A percentile compares a stretch with the other conserved stretches of the same genome.
phyloP scores from a whole-genome alignment of 2,113 vertebrate species.

The Illadopsis cleaveri region DNA sequence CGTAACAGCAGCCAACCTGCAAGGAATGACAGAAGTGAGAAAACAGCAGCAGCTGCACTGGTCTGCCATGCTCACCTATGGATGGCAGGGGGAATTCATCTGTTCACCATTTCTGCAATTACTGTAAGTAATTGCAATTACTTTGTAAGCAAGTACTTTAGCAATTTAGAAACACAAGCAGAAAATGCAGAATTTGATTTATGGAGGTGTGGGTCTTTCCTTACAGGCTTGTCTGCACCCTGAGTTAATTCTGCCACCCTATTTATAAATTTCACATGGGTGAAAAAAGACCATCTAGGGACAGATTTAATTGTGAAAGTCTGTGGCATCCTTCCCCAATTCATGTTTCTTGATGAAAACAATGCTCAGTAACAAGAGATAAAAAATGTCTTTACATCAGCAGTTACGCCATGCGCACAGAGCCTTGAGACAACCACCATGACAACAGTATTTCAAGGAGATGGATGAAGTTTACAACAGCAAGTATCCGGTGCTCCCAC shows the following conservation, averaged over 20 bases:
- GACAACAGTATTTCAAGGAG: neutral
- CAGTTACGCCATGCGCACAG: fast-evolving
- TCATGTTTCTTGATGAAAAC: neutral
- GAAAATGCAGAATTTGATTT: neutral
- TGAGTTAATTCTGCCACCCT: fast-evolving
- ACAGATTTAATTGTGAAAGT: neutral
- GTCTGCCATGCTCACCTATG: fast-evolving
- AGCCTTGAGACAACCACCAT: neutral
- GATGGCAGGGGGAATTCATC: neutral
- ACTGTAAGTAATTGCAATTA: neutral
- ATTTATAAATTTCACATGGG: neutral
- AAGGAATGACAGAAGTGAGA: neutral
- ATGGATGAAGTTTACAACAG: fast-evolving
- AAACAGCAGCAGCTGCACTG: neutral
- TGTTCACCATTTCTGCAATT: neutral
- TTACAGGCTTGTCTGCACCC: neutral
- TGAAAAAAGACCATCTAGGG: neutral
- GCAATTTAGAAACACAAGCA: neutral
- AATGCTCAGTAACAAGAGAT: neutral
- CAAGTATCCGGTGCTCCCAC: neutral
- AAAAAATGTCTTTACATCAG: neutral
- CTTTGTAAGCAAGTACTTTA: neutral
- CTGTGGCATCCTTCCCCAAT: neutral
- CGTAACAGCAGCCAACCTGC: neutral
- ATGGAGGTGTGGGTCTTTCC: neutral